phyloP scores from a whole-genome alignment of 2,797 vertebrate genomes.

The Notoglanidium macrostoma region DNA sequence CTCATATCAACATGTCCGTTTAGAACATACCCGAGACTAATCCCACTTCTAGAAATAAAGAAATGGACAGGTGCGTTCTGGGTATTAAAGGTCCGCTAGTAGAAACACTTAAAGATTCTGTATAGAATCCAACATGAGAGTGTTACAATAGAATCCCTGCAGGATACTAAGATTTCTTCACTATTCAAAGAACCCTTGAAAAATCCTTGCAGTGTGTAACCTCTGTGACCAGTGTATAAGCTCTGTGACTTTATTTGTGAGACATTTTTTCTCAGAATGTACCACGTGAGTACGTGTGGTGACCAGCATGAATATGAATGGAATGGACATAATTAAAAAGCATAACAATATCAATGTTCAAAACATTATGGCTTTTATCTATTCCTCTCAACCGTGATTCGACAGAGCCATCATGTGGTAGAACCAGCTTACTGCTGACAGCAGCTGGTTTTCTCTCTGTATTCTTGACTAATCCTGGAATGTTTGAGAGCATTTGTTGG shows the following conservation, averaged over 20 bases:
- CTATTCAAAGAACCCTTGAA: neutral
- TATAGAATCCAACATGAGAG: neutral
- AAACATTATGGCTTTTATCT: neutral
- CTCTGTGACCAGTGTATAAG: neutral
- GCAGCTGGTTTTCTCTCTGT: neutral
- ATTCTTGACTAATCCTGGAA: neutral
- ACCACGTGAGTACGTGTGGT: neutral
- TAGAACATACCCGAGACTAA: neutral
- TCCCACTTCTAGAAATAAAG: too few relatives aligned
- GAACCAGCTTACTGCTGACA: neutral
- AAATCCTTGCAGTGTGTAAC: neutral
- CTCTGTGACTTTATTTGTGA: constrained; percentile 2
- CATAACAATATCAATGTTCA: neutral
- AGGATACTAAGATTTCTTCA: neutral
- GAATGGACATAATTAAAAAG: constrained; percentile 3
- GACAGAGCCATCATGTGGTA: constrained; percentile 57
- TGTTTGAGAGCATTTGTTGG: neutral
- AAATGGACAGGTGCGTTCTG: neutral
- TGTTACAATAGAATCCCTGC: neutral
- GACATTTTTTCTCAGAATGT: neutral
- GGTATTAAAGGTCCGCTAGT: neutral
- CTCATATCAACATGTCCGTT: neutral
- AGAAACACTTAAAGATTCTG: neutral
- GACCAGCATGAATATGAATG: neutral
- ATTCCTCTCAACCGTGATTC: constrained; percentile 23